These are phyloP conservation scores for Arvicanthis niloticus DNA, from an alignment of 2,113 vertebrate species.

Conservation along the genomic window DNA sequence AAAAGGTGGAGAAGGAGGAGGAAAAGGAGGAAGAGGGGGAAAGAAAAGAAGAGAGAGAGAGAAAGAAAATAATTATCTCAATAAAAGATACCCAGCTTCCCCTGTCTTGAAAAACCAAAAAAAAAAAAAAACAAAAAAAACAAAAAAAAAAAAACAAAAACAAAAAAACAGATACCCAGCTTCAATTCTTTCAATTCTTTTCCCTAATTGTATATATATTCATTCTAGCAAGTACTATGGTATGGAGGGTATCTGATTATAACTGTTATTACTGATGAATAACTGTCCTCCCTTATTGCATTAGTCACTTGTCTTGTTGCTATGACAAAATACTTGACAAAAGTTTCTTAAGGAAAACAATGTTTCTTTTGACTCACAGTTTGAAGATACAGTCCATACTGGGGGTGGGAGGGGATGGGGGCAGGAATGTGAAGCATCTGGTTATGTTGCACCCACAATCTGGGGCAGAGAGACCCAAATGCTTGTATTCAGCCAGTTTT, in stretches of 20 bases:
- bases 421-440: neutral
- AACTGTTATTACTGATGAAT: neutral
- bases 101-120: too few species aligned
- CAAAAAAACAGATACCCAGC: too few species aligned
- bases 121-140: too few species aligned
- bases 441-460: neutral
- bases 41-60: too few species aligned
- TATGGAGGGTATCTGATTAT: accelerated
- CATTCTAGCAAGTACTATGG: neutral
- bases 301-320: neutral
- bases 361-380: neutral
- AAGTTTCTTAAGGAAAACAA: neutral
- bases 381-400: neutral
- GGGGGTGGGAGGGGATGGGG: too few species aligned
- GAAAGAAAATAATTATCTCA: too few species aligned
- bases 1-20: too few species aligned
- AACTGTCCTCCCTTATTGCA: neutral
- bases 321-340: neutral
- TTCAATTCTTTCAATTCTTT: neutral
- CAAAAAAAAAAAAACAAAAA: too few species aligned
- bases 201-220: neutral
- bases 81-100: neutral
- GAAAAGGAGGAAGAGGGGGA: too few species aligned
- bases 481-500: neutral
- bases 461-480: neutral